Evolutionary conservation across 2,113 vertebrate species (phyloP), one percentile per base, ranked within the genome.

Genomic region (Macquaria ambigua): DNA sequence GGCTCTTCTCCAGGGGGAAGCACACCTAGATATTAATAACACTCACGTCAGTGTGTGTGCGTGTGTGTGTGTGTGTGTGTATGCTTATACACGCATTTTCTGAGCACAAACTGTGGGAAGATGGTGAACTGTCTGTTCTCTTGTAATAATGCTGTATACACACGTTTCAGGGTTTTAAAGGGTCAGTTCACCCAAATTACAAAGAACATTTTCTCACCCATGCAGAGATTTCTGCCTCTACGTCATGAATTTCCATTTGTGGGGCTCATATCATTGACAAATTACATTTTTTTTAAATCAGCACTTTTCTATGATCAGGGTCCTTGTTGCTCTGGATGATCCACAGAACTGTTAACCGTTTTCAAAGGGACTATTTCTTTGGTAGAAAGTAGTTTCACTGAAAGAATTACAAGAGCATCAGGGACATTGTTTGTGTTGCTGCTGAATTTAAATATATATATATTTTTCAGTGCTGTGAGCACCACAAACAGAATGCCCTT

Each of bases 1-100:
- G 85, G 90, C 90, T 87, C 23, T 82, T 88, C 92, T 93, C 93
- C 70, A 74, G 77, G 79, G 87, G 90, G 66, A 90, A 84, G 90
- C 82, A 81, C 85, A 91, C 77, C 58, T 77, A 88, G 86, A 89
- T 90, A 92, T 89, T 90, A 91, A 90, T 93, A 93, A 90, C 84
- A 82, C 77, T 66, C 62, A 62, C 46, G 53, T 87, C 79, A 50
- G 71, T 76, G 64, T 20, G 8, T 82, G 62, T 74, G 74, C 66
- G 67, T 75, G 61, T 77, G 77, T 53, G 83, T 82, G 78, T 79
- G 67, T 75, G 61, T 77, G 77, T 53, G 83, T 82, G 78, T 79
- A 73, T 69, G 81, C 84, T 75, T 88, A 41, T 59, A 70, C n/a
- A 23, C 5, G 14, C 81, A 66, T 84, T 87, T 88, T 84, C 77